Evolutionary conservation across 2,888 invertebrate species (phyloP).

Genomic region (Vesta saturnalis): DNA sequence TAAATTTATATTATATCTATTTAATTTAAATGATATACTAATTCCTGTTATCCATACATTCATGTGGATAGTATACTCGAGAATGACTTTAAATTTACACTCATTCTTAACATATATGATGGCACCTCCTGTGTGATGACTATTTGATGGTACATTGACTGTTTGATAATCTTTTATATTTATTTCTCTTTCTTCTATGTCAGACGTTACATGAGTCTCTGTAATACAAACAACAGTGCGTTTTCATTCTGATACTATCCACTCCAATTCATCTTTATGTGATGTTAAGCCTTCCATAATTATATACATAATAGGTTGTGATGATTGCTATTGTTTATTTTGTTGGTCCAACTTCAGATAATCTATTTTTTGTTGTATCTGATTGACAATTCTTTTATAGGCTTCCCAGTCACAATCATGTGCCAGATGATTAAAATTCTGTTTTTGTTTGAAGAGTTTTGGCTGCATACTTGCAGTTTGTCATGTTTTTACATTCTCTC

Average conservation of each 20-base stretch:
- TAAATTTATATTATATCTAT: neutral
- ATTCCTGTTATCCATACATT: neutral
- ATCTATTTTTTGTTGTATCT: neutral
- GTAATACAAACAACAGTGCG: neutral
- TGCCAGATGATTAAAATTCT: neutral
- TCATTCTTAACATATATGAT: neutral
- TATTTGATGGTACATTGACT: neutral
- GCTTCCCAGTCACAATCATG: neutral
- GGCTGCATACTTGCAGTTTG: neutral
- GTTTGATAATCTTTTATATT: neutral
- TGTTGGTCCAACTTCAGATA: neutral
- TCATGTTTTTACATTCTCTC: neutral
- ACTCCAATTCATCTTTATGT: neutral
- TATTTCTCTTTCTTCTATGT: neutral
- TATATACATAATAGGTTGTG: neutral
- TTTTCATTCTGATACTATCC: neutral
- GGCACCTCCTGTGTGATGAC: neutral
- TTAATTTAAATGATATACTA: neutral
- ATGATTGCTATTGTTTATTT: neutral
- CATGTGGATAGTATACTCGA: neutral
- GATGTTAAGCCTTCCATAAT: neutral
- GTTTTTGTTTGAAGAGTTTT: neutral
- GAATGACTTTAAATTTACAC: neutral
- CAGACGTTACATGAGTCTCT: neutral
- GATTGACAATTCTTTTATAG: neutral